These are phyloP conservation scores for Iselma pallidipennis DNA, from an alignment of 2,888 invertebrate genomes.

Conservation along the genomic window DNA sequence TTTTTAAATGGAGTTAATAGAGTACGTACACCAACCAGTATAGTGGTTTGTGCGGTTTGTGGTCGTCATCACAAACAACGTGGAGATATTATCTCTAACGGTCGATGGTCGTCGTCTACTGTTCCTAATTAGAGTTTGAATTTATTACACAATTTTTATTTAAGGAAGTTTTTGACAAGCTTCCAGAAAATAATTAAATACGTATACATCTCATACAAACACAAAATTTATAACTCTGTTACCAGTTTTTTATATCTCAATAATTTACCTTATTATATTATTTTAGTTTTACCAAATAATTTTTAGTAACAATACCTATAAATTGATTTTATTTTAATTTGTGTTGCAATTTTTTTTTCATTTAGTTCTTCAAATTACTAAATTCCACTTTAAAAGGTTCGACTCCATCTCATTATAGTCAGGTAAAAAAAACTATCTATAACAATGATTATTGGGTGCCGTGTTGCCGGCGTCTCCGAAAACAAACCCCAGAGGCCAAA, in stretches of 20 bases:
- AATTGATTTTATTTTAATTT: background rate
- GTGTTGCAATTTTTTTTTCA: too few relatives aligned
- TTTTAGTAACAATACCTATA: background rate
- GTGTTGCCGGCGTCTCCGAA: slow-evolving; percentile 14
- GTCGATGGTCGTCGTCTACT: slow-evolving; percentile 19
- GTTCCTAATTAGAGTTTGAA: slow-evolving; percentile 23
- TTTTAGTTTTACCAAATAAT: too few relatives aligned
- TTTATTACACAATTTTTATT: slow-evolving; percentile 21
- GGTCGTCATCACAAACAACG: slow-evolving; percentile 3
- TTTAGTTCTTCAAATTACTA: background rate
- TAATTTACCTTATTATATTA: too few relatives aligned
- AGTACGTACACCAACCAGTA: background rate
- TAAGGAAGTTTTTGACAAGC: slow-evolving; percentile 39
- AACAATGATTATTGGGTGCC: background rate
- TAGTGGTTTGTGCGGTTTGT: background rate
- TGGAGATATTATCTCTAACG: slow-evolving; percentile 2
- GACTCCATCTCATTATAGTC: background rate
- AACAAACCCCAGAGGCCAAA: slow-evolving; percentile 30
- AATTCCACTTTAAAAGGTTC: background rate
- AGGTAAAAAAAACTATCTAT: background rate
- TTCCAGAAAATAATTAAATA: slow-evolving; percentile 50
- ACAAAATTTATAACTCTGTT: slow-evolving; percentile 39
- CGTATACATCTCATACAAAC: slow-evolving; percentile 37
- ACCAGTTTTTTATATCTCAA: background rate
- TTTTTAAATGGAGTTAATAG: background rate